A percentile compares a stretch with the other conserved stretches of the same genome.
Evolutionary conservation across 1,140 invertebrate species (phyloP).

Genomic region (Drosophila repleta): DNA sequence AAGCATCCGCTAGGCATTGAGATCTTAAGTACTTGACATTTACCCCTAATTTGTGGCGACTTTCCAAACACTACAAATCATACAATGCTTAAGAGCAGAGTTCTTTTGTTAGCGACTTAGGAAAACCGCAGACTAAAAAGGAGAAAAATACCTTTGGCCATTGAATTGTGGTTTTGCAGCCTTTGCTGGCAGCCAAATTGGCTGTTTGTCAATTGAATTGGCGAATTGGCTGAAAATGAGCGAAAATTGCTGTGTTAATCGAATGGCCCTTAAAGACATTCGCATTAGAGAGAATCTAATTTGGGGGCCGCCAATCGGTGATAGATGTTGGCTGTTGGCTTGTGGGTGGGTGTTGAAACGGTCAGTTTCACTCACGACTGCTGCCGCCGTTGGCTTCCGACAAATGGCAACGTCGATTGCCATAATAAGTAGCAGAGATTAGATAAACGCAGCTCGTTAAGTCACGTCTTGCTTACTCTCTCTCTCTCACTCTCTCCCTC

Average conservation of each 20-base stretch:
- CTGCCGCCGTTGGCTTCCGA: conserved; percentile 68
- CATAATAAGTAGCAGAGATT: conserved; percentile 48
- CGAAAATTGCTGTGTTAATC: conserved; percentile 28
- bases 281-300: conserved; percentile 11
- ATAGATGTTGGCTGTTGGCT: conserved; percentile 9
- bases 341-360: conserved; percentile 57
- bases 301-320: conserved; percentile 19
- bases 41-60: too few relatives aligned
- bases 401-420: conserved; percentile 59
- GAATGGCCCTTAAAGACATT: conserved; percentile 28
- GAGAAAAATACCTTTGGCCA: neutral
- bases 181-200: conserved; percentile 34
- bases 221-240: conserved; percentile 42
- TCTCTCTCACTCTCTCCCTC: neutral
- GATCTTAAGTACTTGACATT: too few relatives aligned
- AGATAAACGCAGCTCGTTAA: conserved; percentile 51
- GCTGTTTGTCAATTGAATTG: conserved; percentile 25
- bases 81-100: too few relatives aligned
- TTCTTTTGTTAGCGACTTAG: too few relatives aligned
- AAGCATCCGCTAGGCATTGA: too few relatives aligned
- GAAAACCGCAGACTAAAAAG: neutral
- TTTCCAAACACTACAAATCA: too few relatives aligned
- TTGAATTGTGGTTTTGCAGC: conserved; percentile 17
- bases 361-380: conserved; percentile 61
- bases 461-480: conserved; percentile 6